Evolutionary conservation across 2,797 vertebrate species (phyloP).

Genomic region (Coregonus suidteri): DNA sequence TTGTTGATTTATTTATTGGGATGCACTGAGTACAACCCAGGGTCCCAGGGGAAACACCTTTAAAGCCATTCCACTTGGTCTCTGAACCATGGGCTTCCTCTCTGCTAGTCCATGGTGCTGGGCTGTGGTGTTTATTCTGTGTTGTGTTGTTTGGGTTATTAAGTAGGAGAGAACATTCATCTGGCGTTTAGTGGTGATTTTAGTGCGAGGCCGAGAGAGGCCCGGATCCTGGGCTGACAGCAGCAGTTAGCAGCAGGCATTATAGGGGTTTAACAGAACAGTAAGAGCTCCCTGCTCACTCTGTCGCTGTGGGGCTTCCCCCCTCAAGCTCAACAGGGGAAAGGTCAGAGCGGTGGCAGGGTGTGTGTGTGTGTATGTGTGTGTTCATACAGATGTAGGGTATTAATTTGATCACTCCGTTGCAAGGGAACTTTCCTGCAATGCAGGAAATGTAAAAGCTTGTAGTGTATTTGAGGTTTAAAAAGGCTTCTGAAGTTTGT

Average conservation of each 20-base stretch:
- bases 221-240: slow-evolving; percentile 9
- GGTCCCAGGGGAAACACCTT: too few species aligned
- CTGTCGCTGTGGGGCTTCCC: slow-evolving; percentile 17
- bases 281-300: neutral
- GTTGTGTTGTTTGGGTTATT: slow-evolving; percentile 30
- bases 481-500: too few species aligned
- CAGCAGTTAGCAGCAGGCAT: slow-evolving; percentile 48
- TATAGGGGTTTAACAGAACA: slow-evolving; percentile 57
- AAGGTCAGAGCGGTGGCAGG: slow-evolving; percentile 44
- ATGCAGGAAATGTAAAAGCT: too few species aligned
- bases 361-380: slow-evolving; percentile 14
- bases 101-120: neutral
- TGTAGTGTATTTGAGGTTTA: too few species aligned
- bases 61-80: too few species aligned
- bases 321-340: slow-evolving; percentile 41
- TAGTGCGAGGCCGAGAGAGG: slow-evolving; percentile 25
- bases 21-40: too few species aligned
- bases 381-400: too few species aligned
- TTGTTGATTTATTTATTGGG: too few species aligned
- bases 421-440: too few species aligned
- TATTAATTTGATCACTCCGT: too few species aligned
- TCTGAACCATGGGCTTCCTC: neutral
- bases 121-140: neutral
- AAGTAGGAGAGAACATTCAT: slow-evolving; percentile 31
- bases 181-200: slow-evolving; percentile 38